Base-by-base conservation (phyloP, 2,113 vertebrate species). In the Seriola aureovittata region DNA sequence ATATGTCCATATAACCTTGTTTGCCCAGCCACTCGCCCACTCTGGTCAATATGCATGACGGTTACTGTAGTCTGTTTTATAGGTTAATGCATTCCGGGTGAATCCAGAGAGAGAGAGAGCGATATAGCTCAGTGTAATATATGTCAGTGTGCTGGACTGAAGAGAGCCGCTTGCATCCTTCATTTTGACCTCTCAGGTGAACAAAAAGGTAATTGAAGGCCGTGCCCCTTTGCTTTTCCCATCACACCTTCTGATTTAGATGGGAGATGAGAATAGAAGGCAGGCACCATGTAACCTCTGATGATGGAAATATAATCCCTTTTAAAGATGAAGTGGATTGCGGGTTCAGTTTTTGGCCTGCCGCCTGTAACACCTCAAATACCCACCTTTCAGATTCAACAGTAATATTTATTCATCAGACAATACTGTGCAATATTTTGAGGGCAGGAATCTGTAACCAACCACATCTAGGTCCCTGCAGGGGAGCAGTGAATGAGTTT, bases 1-100 rank as follows among this genome's bases (percentile, higher is more conserved):
- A 88, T 73, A 50, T 81, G 85, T 89, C 82, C 81, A 46, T 86
- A 55, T 93, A 92, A 90, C 92, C 90, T 91, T 93, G 91, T 90
- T 91, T 88, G 75, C 78, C 44, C 75, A 65, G 71, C n/a, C 84
- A 42, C 48, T 73, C 80, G 60, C 64, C 85, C 80, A 44, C 77
- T 85, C 79, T 84, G 89, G 80, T 88, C 84, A 87, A 87, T 85
- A 84, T 84, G 83, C 71, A 88, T 77, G 85, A 57, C 66, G 85
- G 85, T 82, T 82, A 84, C 70, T 91, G 90, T 90, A 86, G 88
- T 88, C 71, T 78, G 46, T 88, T 88, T 91, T 79, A 84, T 86
- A 78, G 82, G 86, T 91, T 85, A 89, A 88, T 87, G 84, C 81
- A 82, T 89, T 59, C 81, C 78, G 88, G 57, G 58, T 77, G 73